Base-by-base conservation (phyloP, 1,140 invertebrate species). In the Sitophilus oryzae region DNA sequence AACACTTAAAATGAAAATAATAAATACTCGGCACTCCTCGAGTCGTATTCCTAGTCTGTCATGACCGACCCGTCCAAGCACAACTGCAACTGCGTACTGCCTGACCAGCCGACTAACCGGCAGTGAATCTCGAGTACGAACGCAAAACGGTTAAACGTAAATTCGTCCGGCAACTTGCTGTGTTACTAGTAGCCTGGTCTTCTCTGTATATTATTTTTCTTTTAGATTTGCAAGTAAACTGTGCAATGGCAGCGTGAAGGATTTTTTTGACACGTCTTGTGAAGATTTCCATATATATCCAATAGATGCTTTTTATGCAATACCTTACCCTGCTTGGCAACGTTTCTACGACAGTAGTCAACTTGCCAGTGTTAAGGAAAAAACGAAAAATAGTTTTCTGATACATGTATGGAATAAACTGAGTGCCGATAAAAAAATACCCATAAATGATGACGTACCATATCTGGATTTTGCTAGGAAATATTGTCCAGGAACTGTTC, bases 371-470 rank as follows among this genome's bases (percentile, higher is more conserved):
- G 66, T 84, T 66, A 60, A 11, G 3, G 10, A 69, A 2, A 60
- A 67, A 34, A 61, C 80, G 0, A 66, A 74, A 42, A 66, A 79
- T 6, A 79, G 82, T 1, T 74, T 75, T 56, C 73, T 76, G 1
- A 79, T 84, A 47, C 84, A 86, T 56, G 80, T 85, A 0, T 86
- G 83, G 84, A 86, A 86, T 61, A 81, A 80, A 36, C 76, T 81
- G 20, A 83, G 81, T 38, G 71, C 67, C 9, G 55, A 71, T 0
- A 62, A 67, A 16, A 2, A 18, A 14, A 58, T 58, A 21, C 42
- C 65, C 58, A 22, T 67, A n/a, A 70, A 73, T 10, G 73, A 74
- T 6, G 38, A 57, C 19, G 75, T 74, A 21, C 76, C 81, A 1
- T 84, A 84, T 54, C 73, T 72, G 5, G 53, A 73, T 23, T 72